Conservation (phyloP, 2,797 vertebrate species). For the Neosalanx taihuensis region DNA sequence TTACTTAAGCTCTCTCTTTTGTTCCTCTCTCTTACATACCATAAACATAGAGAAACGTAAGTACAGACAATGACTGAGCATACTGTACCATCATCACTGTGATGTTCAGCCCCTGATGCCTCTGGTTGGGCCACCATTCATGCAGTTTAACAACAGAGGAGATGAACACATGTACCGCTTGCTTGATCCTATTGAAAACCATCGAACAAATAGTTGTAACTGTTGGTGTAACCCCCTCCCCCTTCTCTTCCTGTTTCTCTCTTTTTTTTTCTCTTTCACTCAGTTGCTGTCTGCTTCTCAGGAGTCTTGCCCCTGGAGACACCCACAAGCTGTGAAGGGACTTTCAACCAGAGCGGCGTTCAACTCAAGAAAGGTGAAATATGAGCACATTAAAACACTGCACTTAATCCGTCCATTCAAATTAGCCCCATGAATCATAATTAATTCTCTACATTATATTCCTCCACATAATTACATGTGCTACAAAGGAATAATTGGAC, state of each 20-base stretch:
- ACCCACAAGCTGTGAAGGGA: too few species aligned
- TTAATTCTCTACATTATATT: slow-evolving; percentile 76
- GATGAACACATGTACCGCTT: too few species aligned
- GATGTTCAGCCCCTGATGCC: not conserved
- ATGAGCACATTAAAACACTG: slow-evolving; percentile 66
- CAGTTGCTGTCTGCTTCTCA: not conserved
- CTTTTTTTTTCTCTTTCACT: not conserved
- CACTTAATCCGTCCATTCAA: slow-evolving; percentile 75
- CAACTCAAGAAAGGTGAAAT: slow-evolving; percentile 64
- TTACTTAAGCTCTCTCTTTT: not conserved
- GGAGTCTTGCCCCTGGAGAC: too few species aligned
- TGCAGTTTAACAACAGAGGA: not conserved
- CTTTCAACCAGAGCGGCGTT: slow-evolving; percentile 18
- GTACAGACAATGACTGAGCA: not conserved
- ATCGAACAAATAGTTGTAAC: not conserved
- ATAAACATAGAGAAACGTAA: slow-evolving; percentile 1
- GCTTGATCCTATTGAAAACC: too few species aligned
- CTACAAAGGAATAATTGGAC: slow-evolving; percentile 74
- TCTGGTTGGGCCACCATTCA: not conserved
- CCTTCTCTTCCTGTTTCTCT: not conserved
- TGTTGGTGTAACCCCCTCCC: not conserved
- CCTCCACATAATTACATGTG: slow-evolving; percentile 76
- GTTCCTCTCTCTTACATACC: not conserved
- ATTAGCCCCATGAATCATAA: slow-evolving; percentile 75
- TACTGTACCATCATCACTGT: not conserved